Percentiles rank a stretch among this genome's conserved stretches.
These are phyloP conservation scores for Epizoanthus ramosus DNA, from an alignment of 92 coral and sea anemone genomes.

Conservation along the genomic window DNA sequence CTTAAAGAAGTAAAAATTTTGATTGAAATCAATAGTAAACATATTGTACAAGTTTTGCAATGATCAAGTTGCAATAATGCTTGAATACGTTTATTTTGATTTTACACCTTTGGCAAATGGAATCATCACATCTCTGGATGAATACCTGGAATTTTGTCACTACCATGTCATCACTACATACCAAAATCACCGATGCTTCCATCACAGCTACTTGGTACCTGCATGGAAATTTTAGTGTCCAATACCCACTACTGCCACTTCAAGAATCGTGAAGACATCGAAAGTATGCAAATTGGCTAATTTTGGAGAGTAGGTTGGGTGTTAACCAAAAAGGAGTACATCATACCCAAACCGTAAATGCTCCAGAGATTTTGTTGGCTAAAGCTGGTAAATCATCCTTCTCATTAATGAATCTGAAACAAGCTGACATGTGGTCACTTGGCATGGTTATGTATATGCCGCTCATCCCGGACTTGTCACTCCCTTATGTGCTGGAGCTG, in stretches of 20 bases:
- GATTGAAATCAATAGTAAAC: too few relatives aligned
- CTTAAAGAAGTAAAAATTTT: background rate
- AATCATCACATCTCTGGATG: too few relatives aligned
- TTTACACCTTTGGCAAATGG: too few relatives aligned
- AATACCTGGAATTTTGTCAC: too few relatives aligned
- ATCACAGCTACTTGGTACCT: conserved; percentile 32
- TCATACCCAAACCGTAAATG: conserved; percentile 23
- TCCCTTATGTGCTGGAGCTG: background rate
- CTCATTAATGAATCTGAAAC: background rate
- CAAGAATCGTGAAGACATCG: conserved; percentile 1
- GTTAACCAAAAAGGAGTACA: conserved; percentile 29
- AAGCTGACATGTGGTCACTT: conserved; percentile 7
- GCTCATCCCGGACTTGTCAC: background rate
- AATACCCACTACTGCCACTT: conserved; percentile 33
- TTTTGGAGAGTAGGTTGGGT: conserved; percentile 39
- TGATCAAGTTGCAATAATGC: too few relatives aligned
- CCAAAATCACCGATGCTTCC: background rate
- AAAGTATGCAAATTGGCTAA: conserved; percentile 24
- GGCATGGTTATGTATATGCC: background rate
- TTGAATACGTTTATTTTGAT: too few relatives aligned
- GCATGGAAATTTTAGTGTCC: conserved; percentile 35
- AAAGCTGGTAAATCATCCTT: too few relatives aligned
- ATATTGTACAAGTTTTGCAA: too few relatives aligned
- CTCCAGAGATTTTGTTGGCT: conserved; percentile 20
- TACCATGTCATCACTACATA: too few relatives aligned